Conservation (phyloP, 2,888 invertebrate species). For the Cheilosia soror region DNA sequence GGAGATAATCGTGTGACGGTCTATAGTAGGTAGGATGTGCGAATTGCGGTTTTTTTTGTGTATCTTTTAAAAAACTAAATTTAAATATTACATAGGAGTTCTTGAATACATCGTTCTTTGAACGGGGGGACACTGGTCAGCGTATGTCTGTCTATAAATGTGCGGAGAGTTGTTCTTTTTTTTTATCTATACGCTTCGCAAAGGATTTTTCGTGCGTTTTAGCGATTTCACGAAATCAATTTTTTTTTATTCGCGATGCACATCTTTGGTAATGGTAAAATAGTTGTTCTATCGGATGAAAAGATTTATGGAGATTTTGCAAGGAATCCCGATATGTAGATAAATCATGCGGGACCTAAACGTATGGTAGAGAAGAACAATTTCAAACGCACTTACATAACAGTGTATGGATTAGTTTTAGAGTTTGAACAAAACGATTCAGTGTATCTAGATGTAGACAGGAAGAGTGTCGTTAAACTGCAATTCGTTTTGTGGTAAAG, state of each 20-base stretch:
- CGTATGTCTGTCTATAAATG: constrained; percentile 5
- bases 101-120: constrained; percentile 1
- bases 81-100: constrained; percentile 60
- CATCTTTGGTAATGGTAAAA: constrained; percentile 61
- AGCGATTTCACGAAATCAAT: constrained; percentile 52
- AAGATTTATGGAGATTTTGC: constrained; percentile 71
- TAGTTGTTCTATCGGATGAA: constrained; percentile 45
- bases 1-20: constrained; percentile 62
- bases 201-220: constrained; percentile 64
- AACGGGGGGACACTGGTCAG: constrained; percentile 37
- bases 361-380: not conserved
- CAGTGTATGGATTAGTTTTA: constrained; percentile 11
- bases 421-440: not conserved
- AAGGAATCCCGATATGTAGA: constrained; percentile 40
- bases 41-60: constrained; percentile 28
- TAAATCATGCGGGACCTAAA: constrained; percentile 39
- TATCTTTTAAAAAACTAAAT: constrained; percentile 29
- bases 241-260: constrained; percentile 45
- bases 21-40: constrained; percentile 36
- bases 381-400: constrained; percentile 43
- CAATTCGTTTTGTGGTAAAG: no score
- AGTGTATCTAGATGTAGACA: not conserved
- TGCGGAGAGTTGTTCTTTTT: constrained; percentile 1
- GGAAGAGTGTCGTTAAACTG: not conserved
- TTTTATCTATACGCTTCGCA: constrained; percentile 11